Evolutionary conservation across 1,140 invertebrate species (phyloP).

Genomic region (Zelostemma sp.): DNA sequence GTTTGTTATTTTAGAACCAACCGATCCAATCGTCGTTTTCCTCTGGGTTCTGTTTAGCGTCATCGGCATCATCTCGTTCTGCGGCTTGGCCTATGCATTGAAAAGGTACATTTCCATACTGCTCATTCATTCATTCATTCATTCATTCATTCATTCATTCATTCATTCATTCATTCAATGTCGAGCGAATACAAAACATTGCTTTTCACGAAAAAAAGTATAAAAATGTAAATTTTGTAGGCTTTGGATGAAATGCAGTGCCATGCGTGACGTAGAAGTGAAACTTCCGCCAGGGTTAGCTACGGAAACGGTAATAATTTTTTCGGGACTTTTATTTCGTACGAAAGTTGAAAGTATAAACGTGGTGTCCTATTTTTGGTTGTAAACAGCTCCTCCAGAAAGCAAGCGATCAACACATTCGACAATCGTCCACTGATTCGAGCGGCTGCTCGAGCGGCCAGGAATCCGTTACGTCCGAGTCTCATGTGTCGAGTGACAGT

Average conservation of each 20-base stretch:
- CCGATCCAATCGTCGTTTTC: constrained; percentile 50
- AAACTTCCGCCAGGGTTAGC: constrained; percentile 73
- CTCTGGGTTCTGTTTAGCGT: constrained; percentile 61
- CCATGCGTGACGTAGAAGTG: constrained; percentile 71
- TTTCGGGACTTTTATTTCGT: not conserved
- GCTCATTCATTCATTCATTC: too few species aligned
- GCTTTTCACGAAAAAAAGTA: too few species aligned
- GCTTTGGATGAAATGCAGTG: constrained; percentile 67
- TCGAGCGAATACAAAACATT: not conserved
- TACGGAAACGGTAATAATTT: constrained; percentile 56
- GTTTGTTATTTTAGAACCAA: constrained; percentile 47
- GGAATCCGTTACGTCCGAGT: constrained; percentile 72
- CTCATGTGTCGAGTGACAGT: constrained; percentile 70
- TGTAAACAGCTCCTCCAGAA: constrained; percentile 65
- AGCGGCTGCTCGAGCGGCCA: constrained; percentile 73
- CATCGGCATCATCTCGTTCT: constrained; percentile 46
- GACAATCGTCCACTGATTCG: constrained; percentile 70
- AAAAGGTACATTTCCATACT: constrained; percentile 59
- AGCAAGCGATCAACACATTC: constrained; percentile 61
- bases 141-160: too few species aligned
- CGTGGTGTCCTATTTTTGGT: constrained; percentile 6
- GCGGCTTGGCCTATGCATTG: constrained; percentile 56
- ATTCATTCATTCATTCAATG: constrained; percentile 2
- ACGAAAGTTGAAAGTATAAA: not conserved
- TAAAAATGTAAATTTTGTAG: constrained; percentile 51